A percentile compares a stretch with the other conserved stretches of the same genome.
Conservation (phyloP, 2,888 invertebrate species). For the Cataglyphis altisquamis region DNA sequence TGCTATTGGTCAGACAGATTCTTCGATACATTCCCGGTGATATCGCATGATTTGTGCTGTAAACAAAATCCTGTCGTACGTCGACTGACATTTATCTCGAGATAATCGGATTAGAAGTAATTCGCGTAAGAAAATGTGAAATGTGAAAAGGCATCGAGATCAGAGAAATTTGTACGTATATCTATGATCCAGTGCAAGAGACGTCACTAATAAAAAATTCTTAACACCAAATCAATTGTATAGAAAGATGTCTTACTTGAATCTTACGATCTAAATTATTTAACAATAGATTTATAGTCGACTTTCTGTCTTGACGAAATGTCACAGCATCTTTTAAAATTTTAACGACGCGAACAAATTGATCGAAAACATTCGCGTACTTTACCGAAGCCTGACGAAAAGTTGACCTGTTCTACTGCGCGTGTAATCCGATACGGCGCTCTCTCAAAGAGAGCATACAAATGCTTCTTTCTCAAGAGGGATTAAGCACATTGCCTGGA, state of each 20-base stretch:
- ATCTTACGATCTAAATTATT: not conserved
- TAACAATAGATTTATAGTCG: not conserved
- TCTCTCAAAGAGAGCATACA: not conserved
- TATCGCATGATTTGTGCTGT: slow-evolving; percentile 14
- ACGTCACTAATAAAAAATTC: not conserved
- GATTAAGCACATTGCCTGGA: slow-evolving; percentile 4
- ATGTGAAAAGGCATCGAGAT: not conserved
- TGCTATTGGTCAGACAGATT: slow-evolving; percentile 24
- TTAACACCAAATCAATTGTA: not conserved
- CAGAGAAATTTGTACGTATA: not conserved
- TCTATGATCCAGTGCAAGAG: not conserved
- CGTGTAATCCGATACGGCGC: slow-evolving; percentile 1
- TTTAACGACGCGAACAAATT: slow-evolving; percentile 1
- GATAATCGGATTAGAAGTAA: not conserved
- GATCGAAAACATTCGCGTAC: slow-evolving; percentile 8
- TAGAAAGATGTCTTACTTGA: not conserved
- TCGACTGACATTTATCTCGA: not conserved
- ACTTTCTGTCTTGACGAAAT: not conserved
- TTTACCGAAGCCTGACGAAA: slow-evolving; percentile 19
- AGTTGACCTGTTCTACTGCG: slow-evolving; percentile 34
- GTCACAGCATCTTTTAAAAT: not conserved
- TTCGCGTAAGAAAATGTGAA: not conserved
- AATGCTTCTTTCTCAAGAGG: not conserved
- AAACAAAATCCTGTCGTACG: not conserved
- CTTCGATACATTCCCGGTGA: not conserved